These are phyloP conservation scores for Sebastes paucispinis DNA, from an alignment of 2,797 vertebrate genomes.

Conservation along the genomic window DNA sequence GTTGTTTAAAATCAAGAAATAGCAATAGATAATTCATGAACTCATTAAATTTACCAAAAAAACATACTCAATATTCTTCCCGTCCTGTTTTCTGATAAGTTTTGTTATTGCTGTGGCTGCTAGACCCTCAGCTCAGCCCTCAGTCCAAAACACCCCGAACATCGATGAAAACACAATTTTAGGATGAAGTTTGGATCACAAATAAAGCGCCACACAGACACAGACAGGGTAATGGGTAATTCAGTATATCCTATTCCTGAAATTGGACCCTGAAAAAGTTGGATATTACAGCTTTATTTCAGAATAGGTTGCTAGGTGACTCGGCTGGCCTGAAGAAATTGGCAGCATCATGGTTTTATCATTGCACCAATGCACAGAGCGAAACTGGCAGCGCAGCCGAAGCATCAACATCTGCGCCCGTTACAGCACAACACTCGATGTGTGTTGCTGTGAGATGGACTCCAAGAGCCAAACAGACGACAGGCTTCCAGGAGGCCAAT, in stretches of 20 bases:
- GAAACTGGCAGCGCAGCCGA: neutral
- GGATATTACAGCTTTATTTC: constrained; percentile 5
- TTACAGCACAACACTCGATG: constrained; percentile 8
- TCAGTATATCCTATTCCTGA: neutral
- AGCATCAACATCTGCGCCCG: constrained; percentile 34
- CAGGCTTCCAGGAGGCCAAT: constrained; percentile 4
- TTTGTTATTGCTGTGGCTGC: neutral
- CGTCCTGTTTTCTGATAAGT: neutral
- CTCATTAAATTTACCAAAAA: neutral
- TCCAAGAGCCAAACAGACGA: constrained; percentile 17
- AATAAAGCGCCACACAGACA: neutral
- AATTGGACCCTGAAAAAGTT: neutral
- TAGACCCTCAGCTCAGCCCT: neutral
- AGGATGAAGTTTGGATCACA: neutral
- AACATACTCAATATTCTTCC: neutral
- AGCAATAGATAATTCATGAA: neutral
- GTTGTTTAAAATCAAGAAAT: neutral
- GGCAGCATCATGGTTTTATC: constrained; percentile 26
- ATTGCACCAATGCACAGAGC: constrained; percentile 27
- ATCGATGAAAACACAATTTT: constrained; percentile 2
- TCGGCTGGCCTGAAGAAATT: constrained; percentile 27
- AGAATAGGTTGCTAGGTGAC: constrained; percentile 23
- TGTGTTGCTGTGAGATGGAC: neutral
- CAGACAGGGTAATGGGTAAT: neutral
- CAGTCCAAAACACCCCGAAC: neutral